Conservation (phyloP, 2,113 vertebrate genomes). For the Pachycephala philippinensis region DNA sequence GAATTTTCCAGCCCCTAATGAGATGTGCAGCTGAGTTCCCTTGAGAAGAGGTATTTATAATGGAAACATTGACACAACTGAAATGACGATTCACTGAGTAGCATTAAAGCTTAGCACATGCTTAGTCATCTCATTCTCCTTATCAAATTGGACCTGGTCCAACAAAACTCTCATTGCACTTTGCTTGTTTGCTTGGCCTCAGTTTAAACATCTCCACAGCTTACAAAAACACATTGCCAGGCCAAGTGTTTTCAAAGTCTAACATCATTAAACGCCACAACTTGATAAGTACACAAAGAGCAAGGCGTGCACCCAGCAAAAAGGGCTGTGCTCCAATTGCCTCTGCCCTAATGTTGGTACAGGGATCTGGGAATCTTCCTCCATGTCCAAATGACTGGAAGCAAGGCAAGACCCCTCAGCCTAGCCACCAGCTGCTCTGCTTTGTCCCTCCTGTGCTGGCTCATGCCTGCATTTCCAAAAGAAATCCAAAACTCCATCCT, state of each 20-base stretch:
- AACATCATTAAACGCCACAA: background rate
- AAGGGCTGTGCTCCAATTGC: background rate
- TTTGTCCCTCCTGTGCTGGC: background rate
- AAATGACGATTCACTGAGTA: background rate
- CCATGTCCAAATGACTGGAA: accelerated
- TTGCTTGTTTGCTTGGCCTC: background rate
- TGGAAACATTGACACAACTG: conserved; percentile 41
- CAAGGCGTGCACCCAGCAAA: background rate
- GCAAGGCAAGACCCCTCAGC: background rate
- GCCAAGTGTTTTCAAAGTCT: background rate
- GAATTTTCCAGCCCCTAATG: conserved; percentile 48
- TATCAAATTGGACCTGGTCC: background rate
- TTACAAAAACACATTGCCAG: background rate
- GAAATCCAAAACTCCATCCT: background rate
- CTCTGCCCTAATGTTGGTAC: background rate
- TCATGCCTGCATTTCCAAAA: background rate
- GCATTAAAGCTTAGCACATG: background rate
- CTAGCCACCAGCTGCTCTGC: background rate
- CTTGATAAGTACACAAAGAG: background rate
- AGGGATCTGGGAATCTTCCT: background rate
- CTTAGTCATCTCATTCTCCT: conserved; percentile 7
- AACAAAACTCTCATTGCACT: background rate
- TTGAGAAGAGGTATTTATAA: conserved; percentile 40
- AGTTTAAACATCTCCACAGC: background rate
- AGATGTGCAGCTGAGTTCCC: conserved; percentile 16